Evolutionary conservation across 2,888 invertebrate species (phyloP).

Genomic region (Oscheius sp.): DNA sequence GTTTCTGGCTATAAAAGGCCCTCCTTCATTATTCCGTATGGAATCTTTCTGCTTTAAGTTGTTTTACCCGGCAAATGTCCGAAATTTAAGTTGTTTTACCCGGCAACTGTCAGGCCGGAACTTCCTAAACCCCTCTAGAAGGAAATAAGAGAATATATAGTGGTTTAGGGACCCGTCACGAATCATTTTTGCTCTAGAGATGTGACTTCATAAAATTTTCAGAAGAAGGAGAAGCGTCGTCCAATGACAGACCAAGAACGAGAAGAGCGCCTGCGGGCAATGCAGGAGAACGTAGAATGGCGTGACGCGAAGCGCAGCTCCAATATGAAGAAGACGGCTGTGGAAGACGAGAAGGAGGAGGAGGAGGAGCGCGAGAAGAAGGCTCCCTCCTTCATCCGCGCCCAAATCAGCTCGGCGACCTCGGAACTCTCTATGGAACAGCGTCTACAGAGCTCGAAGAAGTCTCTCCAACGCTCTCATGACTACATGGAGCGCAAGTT

Average conservation of each 20-base stretch:
- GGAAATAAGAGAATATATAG: no score
- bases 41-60: no score
- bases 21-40: no score
- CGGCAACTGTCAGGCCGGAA: no score
- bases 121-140: no score
- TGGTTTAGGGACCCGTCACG: no score
- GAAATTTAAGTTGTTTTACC: no score
- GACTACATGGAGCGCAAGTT: constrained; percentile 60
- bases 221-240: constrained; percentile 40
- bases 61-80: no score
- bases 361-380: constrained; percentile 45
- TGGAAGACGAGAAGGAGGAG: constrained; percentile 45
- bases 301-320: constrained; percentile 39
- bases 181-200: no score
- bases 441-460: constrained; percentile 54
- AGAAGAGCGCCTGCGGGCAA: constrained; percentile 55
- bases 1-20: no score
- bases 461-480: constrained; percentile 52
- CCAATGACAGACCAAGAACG: constrained; percentile 50
- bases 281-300: constrained; percentile 65
- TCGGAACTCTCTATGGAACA: constrained; percentile 56
- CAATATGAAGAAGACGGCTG: constrained; percentile 39
- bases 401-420: constrained; percentile 45
- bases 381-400: constrained; percentile 53
- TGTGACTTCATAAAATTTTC: background rate